Base-by-base conservation (phyloP, 2,797 vertebrate species). In the Cheirogaleus major region DNA sequence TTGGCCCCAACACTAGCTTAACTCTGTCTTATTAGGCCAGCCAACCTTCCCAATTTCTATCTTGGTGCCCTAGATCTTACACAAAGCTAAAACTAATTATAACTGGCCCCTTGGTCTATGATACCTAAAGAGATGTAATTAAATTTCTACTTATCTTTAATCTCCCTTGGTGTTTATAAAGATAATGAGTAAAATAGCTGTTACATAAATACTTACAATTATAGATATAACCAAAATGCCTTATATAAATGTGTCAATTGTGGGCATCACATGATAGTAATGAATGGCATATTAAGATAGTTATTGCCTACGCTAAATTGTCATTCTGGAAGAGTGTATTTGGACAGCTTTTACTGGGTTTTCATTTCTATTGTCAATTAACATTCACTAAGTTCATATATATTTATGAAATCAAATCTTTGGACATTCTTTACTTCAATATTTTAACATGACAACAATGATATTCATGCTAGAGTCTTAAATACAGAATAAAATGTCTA, bases 141-240 rank as follows among this genome's bases (percentile, higher is more conserved):
- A 89, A 93, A 63, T 75, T 85, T 89, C n/a, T 86, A n/a, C 35
- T 84, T 85, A 50, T 52, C 23, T 85, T 81, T 52, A 72, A 76
- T 84, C 15, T 61, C 30, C 67, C 6, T 57, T 82, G 15, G 15
- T 95, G 13, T 86, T 94, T 84, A 43, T 61, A 69, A 89, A 79
- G 15, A 20, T 1, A 43, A 69, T 2, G 0, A 8, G 22, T n/a
- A 91, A 96, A 81, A 15, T 35, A 75, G 20, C 2, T 27, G 13
- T 89, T 65, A 59, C n/a, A n/a, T 43, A 76, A 80, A 82, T 50
- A 82, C 5, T 82, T 82, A 57, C 75, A 93, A 79, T 85, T 76
- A 55, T 27, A 83, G 18, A 30, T 52, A 57, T 25, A 85, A 75
- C 30, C 43, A 89, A 78, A 67, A 67, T 65, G 27, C 1, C 10